Conservation (phyloP, 92 coral and sea anemone species). For the Nematostella vectensis region DNA sequence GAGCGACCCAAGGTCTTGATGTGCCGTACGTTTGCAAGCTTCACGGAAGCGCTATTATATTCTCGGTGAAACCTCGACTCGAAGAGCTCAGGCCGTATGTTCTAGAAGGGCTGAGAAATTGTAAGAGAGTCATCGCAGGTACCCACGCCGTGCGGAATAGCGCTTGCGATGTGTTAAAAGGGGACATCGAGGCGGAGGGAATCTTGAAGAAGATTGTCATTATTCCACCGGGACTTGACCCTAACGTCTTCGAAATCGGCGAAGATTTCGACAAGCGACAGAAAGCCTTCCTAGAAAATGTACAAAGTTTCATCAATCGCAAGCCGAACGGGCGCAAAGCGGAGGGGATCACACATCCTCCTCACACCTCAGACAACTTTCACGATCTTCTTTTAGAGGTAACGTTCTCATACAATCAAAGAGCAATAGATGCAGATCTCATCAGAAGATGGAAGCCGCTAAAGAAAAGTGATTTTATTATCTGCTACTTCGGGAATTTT, state of each 20-base stretch:
- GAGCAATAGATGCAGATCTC: conserved; percentile 81
- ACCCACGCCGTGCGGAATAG: conserved; percentile 47
- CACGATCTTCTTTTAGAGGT: conserved; percentile 26
- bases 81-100: conserved; percentile 63
- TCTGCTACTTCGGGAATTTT: conserved; percentile 76
- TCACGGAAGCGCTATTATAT: conserved; percentile 77
- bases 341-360: conserved; percentile 35
- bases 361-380: conserved; percentile 28
- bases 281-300: conserved; percentile 55
- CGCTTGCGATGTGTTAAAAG: conserved; percentile 39
- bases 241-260: conserved; percentile 59
- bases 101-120: conserved; percentile 58
- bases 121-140: conserved; percentile 68
- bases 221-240: conserved; percentile 83
- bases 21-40: conserved; percentile 69
- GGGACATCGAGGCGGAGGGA: conserved; percentile 48
- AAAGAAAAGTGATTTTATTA: conserved; percentile 61
- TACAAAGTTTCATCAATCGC: conserved; percentile 40
- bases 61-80: conserved; percentile 55
- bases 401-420: conserved; percentile 63
- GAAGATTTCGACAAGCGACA: conserved; percentile 52
- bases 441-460: conserved; percentile 64
- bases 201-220: conserved; percentile 48
- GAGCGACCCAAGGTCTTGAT: conserved; percentile 51
- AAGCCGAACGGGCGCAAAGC: conserved; percentile 68